Percentiles rank a stretch among this genome's conserved stretches.
Conservation (phyloP, 2,888 invertebrate species). For the Caenorhabditis sp. region DNA sequence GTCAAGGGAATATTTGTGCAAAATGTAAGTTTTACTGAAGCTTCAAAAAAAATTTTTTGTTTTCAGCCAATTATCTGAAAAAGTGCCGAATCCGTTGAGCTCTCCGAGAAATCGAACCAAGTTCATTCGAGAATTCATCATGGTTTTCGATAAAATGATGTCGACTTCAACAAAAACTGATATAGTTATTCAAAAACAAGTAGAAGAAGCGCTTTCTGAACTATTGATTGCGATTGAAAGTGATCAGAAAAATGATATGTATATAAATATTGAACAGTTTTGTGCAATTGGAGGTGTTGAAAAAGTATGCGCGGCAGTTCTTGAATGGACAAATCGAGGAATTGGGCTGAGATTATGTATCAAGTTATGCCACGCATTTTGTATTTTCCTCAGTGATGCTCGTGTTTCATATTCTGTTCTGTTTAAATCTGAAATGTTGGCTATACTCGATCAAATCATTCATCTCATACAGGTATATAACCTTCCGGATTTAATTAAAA, state of each 20-base stretch:
- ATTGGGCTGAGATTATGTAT: slow-evolving; percentile 22
- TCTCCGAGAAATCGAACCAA: slow-evolving; percentile 32
- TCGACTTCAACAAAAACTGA: background rate
- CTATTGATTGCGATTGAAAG: slow-evolving; percentile 17
- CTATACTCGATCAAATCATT: slow-evolving; percentile 15
- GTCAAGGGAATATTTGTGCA: slow-evolving; percentile 8
- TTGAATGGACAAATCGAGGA: slow-evolving; percentile 27
- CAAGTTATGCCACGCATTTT: slow-evolving; percentile 22
- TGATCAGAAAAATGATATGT: slow-evolving; percentile 14
- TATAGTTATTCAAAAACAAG: slow-evolving; percentile 8
- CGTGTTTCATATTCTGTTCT: slow-evolving; percentile 17
- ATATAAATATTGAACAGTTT: slow-evolving; percentile 23
- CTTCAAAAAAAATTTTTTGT: background rate
- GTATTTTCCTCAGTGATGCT: slow-evolving; percentile 19
- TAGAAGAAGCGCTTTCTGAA: slow-evolving; percentile 17
- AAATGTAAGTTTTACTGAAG: slow-evolving; percentile 5
- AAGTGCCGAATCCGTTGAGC: slow-evolving; percentile 8
- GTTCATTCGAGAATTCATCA: slow-evolving; percentile 23
- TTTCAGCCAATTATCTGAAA: slow-evolving; percentile 10
- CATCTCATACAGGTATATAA: slow-evolving; percentile 1
- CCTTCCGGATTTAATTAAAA: too few species aligned
- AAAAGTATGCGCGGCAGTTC: slow-evolving; percentile 8
- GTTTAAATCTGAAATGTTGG: slow-evolving; percentile 20
- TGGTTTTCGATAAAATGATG: slow-evolving; percentile 18
- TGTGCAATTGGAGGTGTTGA: slow-evolving; percentile 18